Conservation (phyloP, 2,797 vertebrate species). For the Thaleichthys pacificus region DNA sequence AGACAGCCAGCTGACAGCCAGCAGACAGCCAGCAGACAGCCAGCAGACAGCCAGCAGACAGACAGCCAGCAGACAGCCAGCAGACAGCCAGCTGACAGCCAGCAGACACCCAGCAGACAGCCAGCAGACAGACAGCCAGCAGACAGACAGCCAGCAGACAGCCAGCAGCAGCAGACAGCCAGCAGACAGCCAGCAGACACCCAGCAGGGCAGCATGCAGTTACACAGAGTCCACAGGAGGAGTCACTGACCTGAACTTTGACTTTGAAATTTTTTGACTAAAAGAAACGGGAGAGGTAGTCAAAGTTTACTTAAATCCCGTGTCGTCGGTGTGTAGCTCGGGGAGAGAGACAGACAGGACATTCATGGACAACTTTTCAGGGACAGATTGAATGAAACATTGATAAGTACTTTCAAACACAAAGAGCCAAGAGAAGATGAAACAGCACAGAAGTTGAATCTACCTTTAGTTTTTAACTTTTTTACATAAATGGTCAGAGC, state of each 20-base stretch:
- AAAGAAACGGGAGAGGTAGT: slow-evolving; percentile 54
- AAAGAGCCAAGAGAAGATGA: too few relatives aligned
- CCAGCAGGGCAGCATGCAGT: slow-evolving; percentile 19
- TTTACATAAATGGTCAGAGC: too few relatives aligned
- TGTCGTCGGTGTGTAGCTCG: neutral
- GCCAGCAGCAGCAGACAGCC: too few relatives aligned
- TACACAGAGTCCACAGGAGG: slow-evolving; percentile 30
- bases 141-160: too few relatives aligned
- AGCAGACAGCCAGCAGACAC: slow-evolving; percentile 24
- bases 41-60: too few relatives aligned
- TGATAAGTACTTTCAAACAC: too few relatives aligned
- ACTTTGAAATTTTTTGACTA: slow-evolving; percentile 98
- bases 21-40: too few relatives aligned
- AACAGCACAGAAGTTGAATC: neutral
- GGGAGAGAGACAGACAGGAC: neutral
- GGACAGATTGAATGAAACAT: neutral
- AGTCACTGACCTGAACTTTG: slow-evolving; percentile 96
- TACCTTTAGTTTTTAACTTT: neutral
- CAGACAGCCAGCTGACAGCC: too few relatives aligned
- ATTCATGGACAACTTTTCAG: neutral
- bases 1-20: too few relatives aligned
- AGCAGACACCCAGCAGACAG: too few relatives aligned
- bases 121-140: too few relatives aligned
- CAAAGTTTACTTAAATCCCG: slow-evolving; percentile 1
- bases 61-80: too few relatives aligned